Evolutionary conservation across 2,797 vertebrate species (phyloP).

Genomic region (Cheirogaleus major): DNA sequence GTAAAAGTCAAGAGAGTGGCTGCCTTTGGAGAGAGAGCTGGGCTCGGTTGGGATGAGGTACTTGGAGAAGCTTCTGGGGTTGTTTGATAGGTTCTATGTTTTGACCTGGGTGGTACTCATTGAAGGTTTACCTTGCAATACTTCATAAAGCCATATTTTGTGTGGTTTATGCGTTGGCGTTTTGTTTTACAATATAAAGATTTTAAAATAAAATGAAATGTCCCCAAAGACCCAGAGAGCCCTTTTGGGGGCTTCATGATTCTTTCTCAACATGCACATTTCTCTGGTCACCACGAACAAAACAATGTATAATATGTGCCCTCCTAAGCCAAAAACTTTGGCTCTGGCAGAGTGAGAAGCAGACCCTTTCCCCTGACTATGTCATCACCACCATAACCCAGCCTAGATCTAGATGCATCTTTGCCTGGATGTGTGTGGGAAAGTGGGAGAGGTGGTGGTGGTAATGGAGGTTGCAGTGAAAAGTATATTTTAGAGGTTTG

Average conservation of each 20-base stretch:
- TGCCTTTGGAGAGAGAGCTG: not conserved
- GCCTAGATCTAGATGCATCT: not conserved
- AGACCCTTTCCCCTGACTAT: not conserved
- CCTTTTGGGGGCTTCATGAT: not conserved
- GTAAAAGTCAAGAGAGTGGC: not conserved
- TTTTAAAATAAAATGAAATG: not conserved
- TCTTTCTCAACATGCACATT: not conserved
- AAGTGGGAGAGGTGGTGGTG: not conserved
- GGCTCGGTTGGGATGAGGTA: not conserved
- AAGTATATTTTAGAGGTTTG: constrained; percentile 7
- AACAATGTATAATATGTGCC: not conserved
- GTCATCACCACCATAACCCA: not conserved
- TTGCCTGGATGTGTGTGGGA: not conserved
- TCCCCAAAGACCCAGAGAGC: not conserved
- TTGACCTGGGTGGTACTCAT: not conserved
- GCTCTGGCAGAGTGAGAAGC: not conserved
- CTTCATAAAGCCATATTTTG: not conserved
- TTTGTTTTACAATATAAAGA: not conserved
- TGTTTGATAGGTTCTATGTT: not conserved
- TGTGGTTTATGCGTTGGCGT: not conserved
- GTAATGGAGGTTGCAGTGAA: not conserved
- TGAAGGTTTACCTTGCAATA: not conserved
- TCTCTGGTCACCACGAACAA: not conserved
- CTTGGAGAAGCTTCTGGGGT: not conserved
- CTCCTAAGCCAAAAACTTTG: not conserved